A percentile compares a stretch with the other conserved stretches of the same genome.
These are phyloP conservation scores for Tetanocera ferruginea DNA, from an alignment of 2,888 invertebrate species.

Conservation along the genomic window DNA sequence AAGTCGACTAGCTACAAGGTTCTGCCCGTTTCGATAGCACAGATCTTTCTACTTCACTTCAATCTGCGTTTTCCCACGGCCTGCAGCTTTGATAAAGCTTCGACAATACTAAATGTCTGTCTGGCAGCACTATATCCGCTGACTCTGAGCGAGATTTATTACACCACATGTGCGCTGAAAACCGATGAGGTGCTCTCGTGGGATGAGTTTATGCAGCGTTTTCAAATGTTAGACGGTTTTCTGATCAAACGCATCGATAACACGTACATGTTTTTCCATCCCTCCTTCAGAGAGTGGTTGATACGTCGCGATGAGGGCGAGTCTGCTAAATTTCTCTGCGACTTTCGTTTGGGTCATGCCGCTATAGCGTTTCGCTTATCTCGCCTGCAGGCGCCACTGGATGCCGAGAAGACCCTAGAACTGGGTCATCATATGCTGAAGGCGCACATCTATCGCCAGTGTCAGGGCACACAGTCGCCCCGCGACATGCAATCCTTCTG, in stretches of 20 bases:
- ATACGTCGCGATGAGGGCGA: slow-evolving; percentile 86
- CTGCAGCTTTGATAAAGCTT: slow-evolving; percentile 90
- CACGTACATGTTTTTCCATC: slow-evolving; percentile 98
- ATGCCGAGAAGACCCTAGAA: slow-evolving; percentile 90
- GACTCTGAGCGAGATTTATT: slow-evolving; percentile 90
- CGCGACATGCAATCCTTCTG: slow-evolving; percentile 93
- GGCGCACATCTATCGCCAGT: slow-evolving; percentile 93
- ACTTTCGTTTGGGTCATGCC: slow-evolving; percentile 91
- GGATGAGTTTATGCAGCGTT: slow-evolving; percentile 91
- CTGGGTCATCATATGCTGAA: slow-evolving; percentile 96
- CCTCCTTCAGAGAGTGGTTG: slow-evolving; percentile 98
- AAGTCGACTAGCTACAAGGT: slow-evolving; percentile 96
- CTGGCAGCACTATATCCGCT: slow-evolving; percentile 92
- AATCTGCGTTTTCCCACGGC: slow-evolving; percentile 92
- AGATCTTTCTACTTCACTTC: slow-evolving; percentile 92
- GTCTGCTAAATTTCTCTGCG: slow-evolving; percentile 92
- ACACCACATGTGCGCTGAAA: slow-evolving; percentile 89
- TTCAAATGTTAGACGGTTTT: slow-evolving; percentile 88
- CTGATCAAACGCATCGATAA: slow-evolving; percentile 91
- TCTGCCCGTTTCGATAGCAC: slow-evolving; percentile 87
- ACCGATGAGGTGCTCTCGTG: slow-evolving; percentile 85
- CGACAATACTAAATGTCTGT: slow-evolving; percentile 90
- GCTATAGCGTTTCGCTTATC: slow-evolving; percentile 92
- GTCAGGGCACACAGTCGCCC: slow-evolving; percentile 79
- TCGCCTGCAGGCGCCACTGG: slow-evolving; percentile 87